Percentiles rank a stretch among this genome's conserved stretches.
Evolutionary conservation across 1,140 invertebrate species (phyloP).

Genomic region (Conus betulinus): DNA sequence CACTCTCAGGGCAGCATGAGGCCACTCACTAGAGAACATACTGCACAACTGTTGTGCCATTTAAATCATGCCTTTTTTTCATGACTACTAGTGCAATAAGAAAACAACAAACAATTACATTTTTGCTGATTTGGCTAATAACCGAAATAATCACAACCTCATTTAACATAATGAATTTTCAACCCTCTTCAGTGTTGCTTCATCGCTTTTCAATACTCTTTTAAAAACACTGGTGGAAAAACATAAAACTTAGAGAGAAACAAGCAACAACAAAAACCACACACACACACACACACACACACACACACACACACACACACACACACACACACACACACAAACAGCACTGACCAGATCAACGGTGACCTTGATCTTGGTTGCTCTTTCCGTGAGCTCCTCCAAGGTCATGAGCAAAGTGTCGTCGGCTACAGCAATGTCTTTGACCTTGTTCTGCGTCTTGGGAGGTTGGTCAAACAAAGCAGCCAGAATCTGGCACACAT

Average conservation of each 20-base stretch:
- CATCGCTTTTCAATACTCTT: background rate
- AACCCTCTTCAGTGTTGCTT: too few species aligned
- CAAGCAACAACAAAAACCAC: background rate
- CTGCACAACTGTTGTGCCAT: too few species aligned
- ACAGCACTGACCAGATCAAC: background rate
- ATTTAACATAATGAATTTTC: too few species aligned
- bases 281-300: constrained; percentile 19
- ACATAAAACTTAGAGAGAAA: background rate
- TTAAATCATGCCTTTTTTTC: too few species aligned
- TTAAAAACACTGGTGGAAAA: background rate
- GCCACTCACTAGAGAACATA: too few species aligned
- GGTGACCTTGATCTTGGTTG: constrained; percentile 6
- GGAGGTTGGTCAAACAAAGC: background rate
- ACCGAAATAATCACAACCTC: too few species aligned
- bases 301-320: background rate
- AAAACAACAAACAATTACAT: too few species aligned
- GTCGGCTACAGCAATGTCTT: background rate
- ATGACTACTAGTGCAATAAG: too few species aligned
- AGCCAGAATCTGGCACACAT: constrained; percentile 4
- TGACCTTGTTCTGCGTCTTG: background rate
- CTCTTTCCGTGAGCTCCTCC: constrained; percentile 6
- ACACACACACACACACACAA: background rate
- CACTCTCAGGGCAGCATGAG: too few species aligned
- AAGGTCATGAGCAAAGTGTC: background rate
- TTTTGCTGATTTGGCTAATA: too few species aligned